Conservation (phyloP, 2,113 vertebrate species). For the Sardina pilchardus region DNA sequence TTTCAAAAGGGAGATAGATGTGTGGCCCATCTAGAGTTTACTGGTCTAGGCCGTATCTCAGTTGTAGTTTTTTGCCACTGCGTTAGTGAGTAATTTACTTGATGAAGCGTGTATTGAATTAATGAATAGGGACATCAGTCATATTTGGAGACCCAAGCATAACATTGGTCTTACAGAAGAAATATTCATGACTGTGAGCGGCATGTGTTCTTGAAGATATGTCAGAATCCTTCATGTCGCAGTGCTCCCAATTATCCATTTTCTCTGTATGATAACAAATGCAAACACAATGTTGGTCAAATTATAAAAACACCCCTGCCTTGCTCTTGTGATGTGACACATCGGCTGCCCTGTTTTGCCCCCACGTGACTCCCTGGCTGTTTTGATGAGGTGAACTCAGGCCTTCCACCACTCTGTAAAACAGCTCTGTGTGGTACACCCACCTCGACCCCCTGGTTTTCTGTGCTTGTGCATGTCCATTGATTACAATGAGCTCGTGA, state of each 20-base stretch:
- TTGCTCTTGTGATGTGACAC: conserved; percentile 78
- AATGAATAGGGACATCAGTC: conserved; percentile 44
- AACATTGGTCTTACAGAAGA: conserved; percentile 28
- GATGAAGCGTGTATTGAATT: conserved; percentile 37
- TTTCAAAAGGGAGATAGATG: not conserved
- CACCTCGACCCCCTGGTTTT: conserved; percentile 55
- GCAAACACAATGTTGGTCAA: conserved; percentile 44
- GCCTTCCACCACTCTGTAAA: conserved; percentile 63
- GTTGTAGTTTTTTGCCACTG: not conserved
- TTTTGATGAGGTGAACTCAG: conserved; percentile 95
- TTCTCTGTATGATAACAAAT: conserved; percentile 24
- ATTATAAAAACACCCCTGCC: conserved; percentile 46
- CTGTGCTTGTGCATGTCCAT: conserved; percentile 70
- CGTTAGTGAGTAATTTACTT: conserved; percentile 8
- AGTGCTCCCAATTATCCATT: conserved; percentile 16
- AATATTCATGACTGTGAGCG: not conserved
- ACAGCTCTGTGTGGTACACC: conserved; percentile 58
- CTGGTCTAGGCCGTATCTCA: not conserved
- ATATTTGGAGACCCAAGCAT: conserved; percentile 44
- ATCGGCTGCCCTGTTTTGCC: conserved; percentile 57
- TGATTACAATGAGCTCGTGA: conserved; percentile 89
- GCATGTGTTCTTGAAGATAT: conserved; percentile 35
- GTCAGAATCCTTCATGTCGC: conserved; percentile 31
- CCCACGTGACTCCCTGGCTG: conserved; percentile 69
- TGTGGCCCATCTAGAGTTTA: not conserved